Percentiles rank a stretch among this genome's conserved stretches.
Conservation (phyloP, 1,140 invertebrate genomes). For the Hypothenemus hampei region DNA sequence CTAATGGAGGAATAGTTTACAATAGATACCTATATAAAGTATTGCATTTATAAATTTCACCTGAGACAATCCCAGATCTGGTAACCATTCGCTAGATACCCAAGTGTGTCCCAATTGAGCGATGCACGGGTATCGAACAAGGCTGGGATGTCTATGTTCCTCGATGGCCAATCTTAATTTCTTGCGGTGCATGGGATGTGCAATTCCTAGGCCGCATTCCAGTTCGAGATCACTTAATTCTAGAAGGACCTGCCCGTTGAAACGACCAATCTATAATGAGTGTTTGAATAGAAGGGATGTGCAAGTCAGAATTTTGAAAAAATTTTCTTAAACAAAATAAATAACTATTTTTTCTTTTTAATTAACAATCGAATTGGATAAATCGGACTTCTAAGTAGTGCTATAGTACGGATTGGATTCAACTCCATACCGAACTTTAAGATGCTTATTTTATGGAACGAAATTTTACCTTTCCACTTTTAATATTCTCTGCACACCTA, state of each 20-base stretch:
- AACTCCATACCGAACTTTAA: neutral
- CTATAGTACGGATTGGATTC: neutral
- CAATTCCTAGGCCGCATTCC: slow-evolving; percentile 79
- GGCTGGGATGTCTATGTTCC: slow-evolving; percentile 78
- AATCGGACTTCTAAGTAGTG: neutral
- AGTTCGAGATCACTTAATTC: slow-evolving; percentile 85
- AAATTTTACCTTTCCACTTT: slow-evolving; percentile 79
- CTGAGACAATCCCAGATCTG: slow-evolving; percentile 80
- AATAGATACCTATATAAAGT: neutral
- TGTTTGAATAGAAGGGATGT: slow-evolving; percentile 14
- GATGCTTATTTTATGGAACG: slow-evolving; percentile 9
- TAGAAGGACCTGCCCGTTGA: slow-evolving; percentile 72
- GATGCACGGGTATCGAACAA: slow-evolving; percentile 81
- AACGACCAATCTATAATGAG: slow-evolving; percentile 57
- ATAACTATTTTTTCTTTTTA: neutral
- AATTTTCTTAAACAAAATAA: no score
- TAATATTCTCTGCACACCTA: slow-evolving; percentile 85
- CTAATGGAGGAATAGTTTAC: slow-evolving; percentile 44
- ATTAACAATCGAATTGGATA: neutral
- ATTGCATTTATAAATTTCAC: slow-evolving; percentile 42
- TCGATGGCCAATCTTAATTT: slow-evolving; percentile 92
- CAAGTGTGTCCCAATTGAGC: slow-evolving; percentile 82
- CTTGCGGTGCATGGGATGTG: slow-evolving; percentile 86
- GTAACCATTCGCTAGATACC: slow-evolving; percentile 88
- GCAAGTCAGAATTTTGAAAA: slow-evolving; percentile 6